Conservation (phyloP, 2,888 invertebrate species). For the Galerucella calmariensis region DNA sequence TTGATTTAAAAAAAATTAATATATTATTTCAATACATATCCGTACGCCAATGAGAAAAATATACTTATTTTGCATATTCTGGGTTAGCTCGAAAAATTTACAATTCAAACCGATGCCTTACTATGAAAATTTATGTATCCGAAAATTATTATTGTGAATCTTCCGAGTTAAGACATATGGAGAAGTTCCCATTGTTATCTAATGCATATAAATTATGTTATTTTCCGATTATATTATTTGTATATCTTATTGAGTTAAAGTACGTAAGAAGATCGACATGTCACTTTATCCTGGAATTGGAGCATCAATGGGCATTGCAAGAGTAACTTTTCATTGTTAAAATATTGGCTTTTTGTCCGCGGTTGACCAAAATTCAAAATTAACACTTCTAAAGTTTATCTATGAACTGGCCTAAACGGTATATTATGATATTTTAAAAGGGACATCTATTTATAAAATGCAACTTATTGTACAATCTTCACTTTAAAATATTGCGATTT, state of each 20-base stretch:
- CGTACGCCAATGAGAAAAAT: constrained; percentile 10
- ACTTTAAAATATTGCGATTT: too few species aligned
- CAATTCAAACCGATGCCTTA: constrained; percentile 55
- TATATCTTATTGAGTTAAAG: too few species aligned
- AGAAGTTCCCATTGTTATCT: constrained; percentile 40
- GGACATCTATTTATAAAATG: constrained; percentile 17
- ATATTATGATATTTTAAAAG: constrained; percentile 9
- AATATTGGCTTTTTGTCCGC: not conserved
- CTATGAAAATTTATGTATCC: constrained; percentile 46
- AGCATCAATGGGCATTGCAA: not conserved
- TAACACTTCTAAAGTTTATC: too few species aligned
- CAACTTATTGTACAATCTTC: not conserved
- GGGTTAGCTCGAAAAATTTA: constrained; percentile 57
- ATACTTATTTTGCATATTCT: constrained; percentile 59
- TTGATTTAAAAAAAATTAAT: too few species aligned
- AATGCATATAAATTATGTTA: constrained; percentile 32
- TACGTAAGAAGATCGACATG: too few species aligned
- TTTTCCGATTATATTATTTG: not conserved
- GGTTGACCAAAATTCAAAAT: not conserved
- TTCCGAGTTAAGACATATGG: constrained; percentile 42
- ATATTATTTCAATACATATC: not conserved
- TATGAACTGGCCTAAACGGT: not conserved
- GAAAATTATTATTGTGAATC: constrained; percentile 44
- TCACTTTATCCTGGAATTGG: not conserved
- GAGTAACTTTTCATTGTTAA: too few species aligned